A percentile compares a stretch with the other conserved stretches of the same genome.
These are phyloP conservation scores for Aldabrachelys gigantea DNA, from an alignment of 2,113 vertebrate genomes.

Conservation along the genomic window DNA sequence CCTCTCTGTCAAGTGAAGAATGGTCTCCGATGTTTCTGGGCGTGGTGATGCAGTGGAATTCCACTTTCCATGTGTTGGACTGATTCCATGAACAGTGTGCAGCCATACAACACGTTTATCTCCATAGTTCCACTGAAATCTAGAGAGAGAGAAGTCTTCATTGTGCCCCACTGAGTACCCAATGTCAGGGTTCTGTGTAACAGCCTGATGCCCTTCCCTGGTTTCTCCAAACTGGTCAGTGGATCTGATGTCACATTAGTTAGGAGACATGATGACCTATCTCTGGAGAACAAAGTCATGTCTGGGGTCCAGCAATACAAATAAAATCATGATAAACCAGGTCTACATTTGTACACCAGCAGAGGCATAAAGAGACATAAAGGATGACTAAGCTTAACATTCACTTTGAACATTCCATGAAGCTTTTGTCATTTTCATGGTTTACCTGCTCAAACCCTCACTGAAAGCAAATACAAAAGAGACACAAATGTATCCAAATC, in stretches of 20 bases:
- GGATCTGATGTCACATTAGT: not conserved
- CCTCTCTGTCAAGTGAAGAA: not conserved
- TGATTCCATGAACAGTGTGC: not conserved
- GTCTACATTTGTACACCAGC: fast-evolving
- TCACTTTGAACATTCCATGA: not conserved
- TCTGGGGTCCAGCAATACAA: not conserved
- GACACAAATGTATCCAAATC: not conserved
- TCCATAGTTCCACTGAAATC: not conserved
- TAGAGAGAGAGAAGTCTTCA: not conserved
- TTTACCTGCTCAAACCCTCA: not conserved
- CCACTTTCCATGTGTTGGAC: fast-evolving
- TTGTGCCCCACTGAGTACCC: not conserved
- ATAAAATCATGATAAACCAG: too few relatives aligned
- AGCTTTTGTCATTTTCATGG: not conserved
- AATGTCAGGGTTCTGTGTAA: not conserved
- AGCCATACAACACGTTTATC: not conserved
- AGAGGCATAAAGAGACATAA: not conserved
- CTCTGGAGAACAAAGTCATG: not conserved
- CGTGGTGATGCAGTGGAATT: not conserved
- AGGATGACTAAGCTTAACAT: not conserved
- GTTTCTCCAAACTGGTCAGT: not conserved
- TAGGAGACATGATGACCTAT: not conserved
- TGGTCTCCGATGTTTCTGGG: not conserved
- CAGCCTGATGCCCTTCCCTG: not conserved
- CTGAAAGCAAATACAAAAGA: not conserved